phyloP scores from a whole-genome alignment of 2,797 vertebrate species.

The Euphonia xanthogaster region DNA sequence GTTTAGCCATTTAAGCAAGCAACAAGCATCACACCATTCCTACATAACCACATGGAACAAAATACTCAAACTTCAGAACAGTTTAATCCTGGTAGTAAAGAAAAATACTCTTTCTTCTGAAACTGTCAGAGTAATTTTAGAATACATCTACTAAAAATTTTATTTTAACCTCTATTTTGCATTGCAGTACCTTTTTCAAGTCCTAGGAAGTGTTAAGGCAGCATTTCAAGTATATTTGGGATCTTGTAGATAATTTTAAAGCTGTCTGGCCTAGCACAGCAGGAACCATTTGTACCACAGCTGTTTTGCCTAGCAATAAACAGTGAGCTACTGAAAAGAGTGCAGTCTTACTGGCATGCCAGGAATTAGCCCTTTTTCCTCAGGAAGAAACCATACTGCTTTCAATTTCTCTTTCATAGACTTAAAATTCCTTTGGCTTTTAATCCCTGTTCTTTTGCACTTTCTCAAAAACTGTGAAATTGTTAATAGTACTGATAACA shows the following conservation, averaged over 20 bases:
- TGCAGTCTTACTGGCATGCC: neutral
- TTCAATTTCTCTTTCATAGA: neutral
- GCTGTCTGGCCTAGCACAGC: neutral
- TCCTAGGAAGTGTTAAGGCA: neutral
- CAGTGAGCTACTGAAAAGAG: neutral
- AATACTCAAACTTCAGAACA: neutral
- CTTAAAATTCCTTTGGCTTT: neutral
- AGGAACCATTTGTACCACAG: neutral
- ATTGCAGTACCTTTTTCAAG: neutral
- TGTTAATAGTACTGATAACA: neutral
- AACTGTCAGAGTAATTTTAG: neutral
- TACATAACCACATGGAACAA: neutral
- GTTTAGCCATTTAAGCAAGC: neutral
- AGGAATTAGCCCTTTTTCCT: neutral
- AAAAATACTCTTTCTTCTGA: neutral
- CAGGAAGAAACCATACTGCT: neutral
- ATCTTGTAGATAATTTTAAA: neutral
- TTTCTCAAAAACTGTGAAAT: neutral
- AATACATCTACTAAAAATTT: neutral
- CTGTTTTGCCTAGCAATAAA: neutral
- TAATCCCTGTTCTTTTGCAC: neutral
- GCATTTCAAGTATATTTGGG: neutral
- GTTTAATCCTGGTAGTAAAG: neutral
- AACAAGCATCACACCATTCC: neutral
- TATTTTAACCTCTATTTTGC: neutral